Conservation (phyloP, 2,113 vertebrate species). For the Paedocypris sp. region DNA sequence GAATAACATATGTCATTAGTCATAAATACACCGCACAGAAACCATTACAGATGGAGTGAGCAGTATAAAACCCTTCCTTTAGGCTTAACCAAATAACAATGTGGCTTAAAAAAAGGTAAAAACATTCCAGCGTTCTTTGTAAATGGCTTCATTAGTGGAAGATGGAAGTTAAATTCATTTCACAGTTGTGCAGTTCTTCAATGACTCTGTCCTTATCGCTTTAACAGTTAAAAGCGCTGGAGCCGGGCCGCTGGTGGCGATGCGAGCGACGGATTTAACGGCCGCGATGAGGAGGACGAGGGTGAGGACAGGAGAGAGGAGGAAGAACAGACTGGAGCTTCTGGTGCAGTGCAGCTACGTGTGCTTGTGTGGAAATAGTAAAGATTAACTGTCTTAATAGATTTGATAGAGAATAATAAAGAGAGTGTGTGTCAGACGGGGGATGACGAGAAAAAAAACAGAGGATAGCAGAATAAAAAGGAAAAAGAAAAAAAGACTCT, state of each 20-base stretch:
- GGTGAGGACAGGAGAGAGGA: background rate
- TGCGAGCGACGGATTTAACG: background rate
- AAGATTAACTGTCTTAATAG: constrained; percentile 55
- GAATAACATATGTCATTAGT: no score
- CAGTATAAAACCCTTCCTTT: no score
- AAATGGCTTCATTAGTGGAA: constrained; percentile 17
- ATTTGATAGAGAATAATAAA: constrained; percentile 41
- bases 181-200: constrained; percentile 10
- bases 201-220: constrained; percentile 8
- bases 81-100: no score
- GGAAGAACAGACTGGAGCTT: constrained; percentile 44
- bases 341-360: constrained; percentile 27
- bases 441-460: background rate
- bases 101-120: no score
- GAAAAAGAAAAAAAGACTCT: background rate
- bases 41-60: no score
- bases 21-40: no score
- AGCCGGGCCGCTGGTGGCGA: background rate
- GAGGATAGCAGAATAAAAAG: no score
- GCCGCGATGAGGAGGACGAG: background rate
- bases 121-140: no score
- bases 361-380: constrained; percentile 35
- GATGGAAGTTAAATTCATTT: constrained; percentile 6
- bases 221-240: background rate
- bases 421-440: no score